phyloP scores from a whole-genome alignment of 2,113 vertebrate species.

The Heterotis niloticus region DNA sequence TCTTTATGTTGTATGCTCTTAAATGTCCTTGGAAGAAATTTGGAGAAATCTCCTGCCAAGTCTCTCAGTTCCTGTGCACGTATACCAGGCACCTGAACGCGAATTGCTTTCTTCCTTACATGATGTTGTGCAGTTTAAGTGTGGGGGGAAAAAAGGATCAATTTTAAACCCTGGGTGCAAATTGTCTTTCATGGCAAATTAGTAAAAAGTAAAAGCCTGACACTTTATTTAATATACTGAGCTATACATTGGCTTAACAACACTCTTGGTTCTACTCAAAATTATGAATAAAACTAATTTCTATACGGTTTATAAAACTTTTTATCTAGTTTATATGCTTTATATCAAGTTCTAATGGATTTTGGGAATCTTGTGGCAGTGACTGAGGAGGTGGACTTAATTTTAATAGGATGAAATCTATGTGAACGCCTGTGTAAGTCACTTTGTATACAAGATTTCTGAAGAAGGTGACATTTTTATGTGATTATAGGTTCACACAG shows the following conservation, averaged over 20 bases:
- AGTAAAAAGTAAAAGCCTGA: constrained; percentile 1
- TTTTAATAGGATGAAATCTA: background rate
- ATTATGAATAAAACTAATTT: background rate
- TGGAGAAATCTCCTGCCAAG: background rate
- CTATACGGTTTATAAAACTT: background rate
- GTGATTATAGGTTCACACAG: background rate
- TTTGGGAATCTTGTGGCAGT: background rate
- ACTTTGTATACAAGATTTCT: background rate
- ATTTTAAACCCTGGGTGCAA: background rate
- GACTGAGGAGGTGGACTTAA: background rate
- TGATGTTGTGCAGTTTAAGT: constrained; percentile 8
- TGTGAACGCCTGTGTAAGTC: background rate
- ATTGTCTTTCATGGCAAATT: constrained; percentile 8
- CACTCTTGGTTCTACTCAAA: background rate
- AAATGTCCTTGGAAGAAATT: background rate
- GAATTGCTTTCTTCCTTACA: background rate
- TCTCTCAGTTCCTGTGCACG: background rate
- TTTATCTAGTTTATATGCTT: background rate
- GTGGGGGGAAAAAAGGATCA: constrained; percentile 15
- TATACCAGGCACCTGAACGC: background rate
- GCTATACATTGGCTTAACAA: background rate
- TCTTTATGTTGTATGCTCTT: background rate
- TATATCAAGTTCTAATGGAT: background rate
- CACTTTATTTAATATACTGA: background rate
- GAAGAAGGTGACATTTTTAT: background rate